These are phyloP conservation scores for Ciconia boyciana DNA, from an alignment of 2,113 vertebrate species.

Conservation along the genomic window DNA sequence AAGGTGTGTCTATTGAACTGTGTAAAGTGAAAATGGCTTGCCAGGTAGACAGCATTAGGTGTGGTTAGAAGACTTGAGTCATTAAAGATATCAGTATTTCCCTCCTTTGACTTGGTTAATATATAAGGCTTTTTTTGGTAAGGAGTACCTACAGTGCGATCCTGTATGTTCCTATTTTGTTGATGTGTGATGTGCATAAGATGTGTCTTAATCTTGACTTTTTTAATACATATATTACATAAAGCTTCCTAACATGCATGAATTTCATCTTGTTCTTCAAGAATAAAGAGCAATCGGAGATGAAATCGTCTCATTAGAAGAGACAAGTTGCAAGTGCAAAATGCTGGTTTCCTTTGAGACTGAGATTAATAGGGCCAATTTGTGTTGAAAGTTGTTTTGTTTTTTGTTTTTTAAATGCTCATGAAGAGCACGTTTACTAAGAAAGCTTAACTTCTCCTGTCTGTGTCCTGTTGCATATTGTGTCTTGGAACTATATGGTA, in stretches of 20 bases:
- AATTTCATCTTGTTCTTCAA: background rate
- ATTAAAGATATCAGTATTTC: background rate
- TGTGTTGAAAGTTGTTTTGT: background rate
- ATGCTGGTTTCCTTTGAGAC: conserved; percentile 37
- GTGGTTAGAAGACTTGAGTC: background rate
- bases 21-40: background rate
- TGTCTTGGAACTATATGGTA: background rate
- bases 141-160: conserved; percentile 3
- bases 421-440: background rate
- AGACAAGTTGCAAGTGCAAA: conserved; percentile 2
- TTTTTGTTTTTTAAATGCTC: background rate
- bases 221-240: background rate
- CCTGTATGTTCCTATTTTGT: background rate
- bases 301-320: background rate
- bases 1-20: background rate
- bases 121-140: background rate
- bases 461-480: background rate
- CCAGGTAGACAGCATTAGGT: background rate
- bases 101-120: conserved; percentile 12
- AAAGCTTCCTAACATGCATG: background rate
- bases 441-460: background rate
- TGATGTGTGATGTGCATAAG: background rate
- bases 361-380: conserved; percentile 1
- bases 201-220: background rate
- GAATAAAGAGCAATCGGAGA: background rate